Conservation (phyloP, 2,888 invertebrate genomes). For the Chydorus sphaericus region DNA sequence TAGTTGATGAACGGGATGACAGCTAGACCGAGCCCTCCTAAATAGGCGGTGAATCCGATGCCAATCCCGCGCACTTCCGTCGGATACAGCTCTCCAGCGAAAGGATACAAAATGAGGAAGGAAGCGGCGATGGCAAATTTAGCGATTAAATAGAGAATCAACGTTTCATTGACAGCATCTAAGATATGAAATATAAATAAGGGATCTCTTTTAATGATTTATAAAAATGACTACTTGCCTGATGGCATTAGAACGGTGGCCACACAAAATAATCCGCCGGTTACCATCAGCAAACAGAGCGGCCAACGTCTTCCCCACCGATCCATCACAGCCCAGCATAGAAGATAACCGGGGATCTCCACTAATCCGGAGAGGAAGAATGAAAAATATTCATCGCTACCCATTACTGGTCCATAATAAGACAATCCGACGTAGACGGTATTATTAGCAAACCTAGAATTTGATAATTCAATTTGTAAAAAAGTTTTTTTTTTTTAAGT, state of each 20-base stretch:
- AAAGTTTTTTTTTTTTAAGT: neutral
- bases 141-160: slow-evolving; percentile 49
- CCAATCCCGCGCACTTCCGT: slow-evolving; percentile 77
- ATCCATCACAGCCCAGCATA: slow-evolving; percentile 80
- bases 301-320: slow-evolving; percentile 59
- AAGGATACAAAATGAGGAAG: slow-evolving; percentile 80
- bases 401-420: slow-evolving; percentile 78
- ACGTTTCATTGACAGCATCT: slow-evolving; percentile 59
- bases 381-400: slow-evolving; percentile 73
- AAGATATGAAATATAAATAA: slow-evolving; percentile 17
- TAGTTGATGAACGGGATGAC: slow-evolving; percentile 83
- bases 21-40: slow-evolving; percentile 73
- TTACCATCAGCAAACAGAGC: slow-evolving; percentile 65
- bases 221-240: slow-evolving; percentile 35
- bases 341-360: slow-evolving; percentile 74
- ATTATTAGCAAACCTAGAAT: slow-evolving; percentile 62
- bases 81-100: slow-evolving; percentile 81
- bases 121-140: slow-evolving; percentile 83
- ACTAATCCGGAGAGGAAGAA: slow-evolving; percentile 74
- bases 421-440: slow-evolving; percentile 83
- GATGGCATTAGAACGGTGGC: slow-evolving; percentile 66
- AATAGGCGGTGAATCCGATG: slow-evolving; percentile 79
- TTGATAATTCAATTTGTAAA: neutral
- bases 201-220: neutral
- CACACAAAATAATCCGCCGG: slow-evolving; percentile 70